Conservation (phyloP, 1,140 invertebrate genomes). For the Drosophila rhopaloa region DNA sequence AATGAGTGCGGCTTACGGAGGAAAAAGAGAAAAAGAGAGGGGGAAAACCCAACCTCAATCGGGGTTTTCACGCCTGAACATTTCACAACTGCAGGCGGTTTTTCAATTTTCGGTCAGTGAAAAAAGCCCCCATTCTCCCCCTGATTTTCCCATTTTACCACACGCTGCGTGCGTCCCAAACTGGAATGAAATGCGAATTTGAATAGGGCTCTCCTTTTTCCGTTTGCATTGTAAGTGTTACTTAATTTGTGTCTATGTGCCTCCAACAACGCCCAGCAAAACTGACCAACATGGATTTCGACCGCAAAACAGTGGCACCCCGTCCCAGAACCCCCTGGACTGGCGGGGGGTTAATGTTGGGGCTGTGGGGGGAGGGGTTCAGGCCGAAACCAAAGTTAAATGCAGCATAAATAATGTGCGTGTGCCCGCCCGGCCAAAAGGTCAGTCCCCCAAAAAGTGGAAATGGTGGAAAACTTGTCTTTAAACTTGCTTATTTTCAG, state of each 20-base stretch:
- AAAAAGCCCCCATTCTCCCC: slow-evolving; percentile 44
- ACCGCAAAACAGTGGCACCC: slow-evolving; percentile 68
- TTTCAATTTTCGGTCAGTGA: slow-evolving; percentile 76
- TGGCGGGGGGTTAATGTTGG: neutral
- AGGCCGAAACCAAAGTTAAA: slow-evolving; percentile 76
- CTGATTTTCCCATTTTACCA: slow-evolving; percentile 26
- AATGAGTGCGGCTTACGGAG: slow-evolving; percentile 52
- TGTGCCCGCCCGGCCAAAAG: slow-evolving; percentile 32
- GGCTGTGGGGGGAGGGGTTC: neutral
- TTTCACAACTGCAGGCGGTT: slow-evolving; percentile 82
- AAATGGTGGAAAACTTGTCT: neutral
- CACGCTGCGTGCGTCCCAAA: slow-evolving; percentile 70
- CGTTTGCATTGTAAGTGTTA: slow-evolving; percentile 75
- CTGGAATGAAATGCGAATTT: slow-evolving; percentile 75
- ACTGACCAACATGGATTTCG: slow-evolving; percentile 49
- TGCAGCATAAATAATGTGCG: slow-evolving; percentile 81
- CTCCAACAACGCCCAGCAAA: neutral
- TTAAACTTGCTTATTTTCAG: neutral
- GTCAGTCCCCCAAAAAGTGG: slow-evolving; percentile 15
- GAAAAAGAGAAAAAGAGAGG: neutral
- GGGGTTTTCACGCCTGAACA: slow-evolving; percentile 80
- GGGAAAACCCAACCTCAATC: slow-evolving; percentile 60
- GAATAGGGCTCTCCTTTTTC: slow-evolving; percentile 39
- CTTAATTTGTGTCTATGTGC: slow-evolving; percentile 67
- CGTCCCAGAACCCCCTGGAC: slow-evolving; percentile 8